phyloP scores from a whole-genome alignment of 2,113 vertebrate species.

The Scartelaos histophorus region DNA sequence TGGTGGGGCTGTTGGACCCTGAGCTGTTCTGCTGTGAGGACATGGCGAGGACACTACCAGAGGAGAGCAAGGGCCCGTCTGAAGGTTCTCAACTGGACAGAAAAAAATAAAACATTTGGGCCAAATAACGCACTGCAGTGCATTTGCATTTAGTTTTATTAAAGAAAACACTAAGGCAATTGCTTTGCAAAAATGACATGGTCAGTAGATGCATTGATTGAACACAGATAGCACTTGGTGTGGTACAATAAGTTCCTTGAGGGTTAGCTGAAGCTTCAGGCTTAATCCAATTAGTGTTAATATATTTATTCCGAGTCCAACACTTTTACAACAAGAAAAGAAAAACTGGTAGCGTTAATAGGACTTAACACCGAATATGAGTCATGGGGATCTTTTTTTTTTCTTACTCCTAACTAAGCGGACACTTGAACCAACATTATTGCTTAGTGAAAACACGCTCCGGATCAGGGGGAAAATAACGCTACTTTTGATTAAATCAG shows the following conservation, averaged over 20 bases:
- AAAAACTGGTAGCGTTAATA: neutral
- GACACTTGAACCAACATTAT: neutral
- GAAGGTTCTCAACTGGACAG: slow-evolving; percentile 52
- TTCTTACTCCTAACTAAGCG: neutral
- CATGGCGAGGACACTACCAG: slow-evolving; percentile 68
- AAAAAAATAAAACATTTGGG: neutral
- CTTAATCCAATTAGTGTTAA: slow-evolving; percentile 4
- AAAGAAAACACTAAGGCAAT: neutral
- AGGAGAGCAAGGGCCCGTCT: slow-evolving; percentile 47
- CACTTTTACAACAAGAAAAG: neutral
- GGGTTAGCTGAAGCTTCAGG: neutral
- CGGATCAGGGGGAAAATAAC: neutral
- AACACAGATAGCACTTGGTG: neutral
- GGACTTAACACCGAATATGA: neutral
- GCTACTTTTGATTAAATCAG: neutral
- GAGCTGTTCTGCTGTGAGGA: slow-evolving; percentile 80
- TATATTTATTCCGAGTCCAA: neutral
- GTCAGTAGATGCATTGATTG: neutral
- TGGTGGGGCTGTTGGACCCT: slow-evolving; percentile 81
- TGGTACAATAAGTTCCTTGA: neutral
- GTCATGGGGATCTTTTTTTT: neutral
- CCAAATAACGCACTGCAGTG: no score
- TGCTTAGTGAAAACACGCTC: neutral
- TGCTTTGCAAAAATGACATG: neutral
- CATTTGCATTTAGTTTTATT: neutral